phyloP scores from a whole-genome alignment of 2,888 invertebrate species.

The Cheilosia scutellata region DNA sequence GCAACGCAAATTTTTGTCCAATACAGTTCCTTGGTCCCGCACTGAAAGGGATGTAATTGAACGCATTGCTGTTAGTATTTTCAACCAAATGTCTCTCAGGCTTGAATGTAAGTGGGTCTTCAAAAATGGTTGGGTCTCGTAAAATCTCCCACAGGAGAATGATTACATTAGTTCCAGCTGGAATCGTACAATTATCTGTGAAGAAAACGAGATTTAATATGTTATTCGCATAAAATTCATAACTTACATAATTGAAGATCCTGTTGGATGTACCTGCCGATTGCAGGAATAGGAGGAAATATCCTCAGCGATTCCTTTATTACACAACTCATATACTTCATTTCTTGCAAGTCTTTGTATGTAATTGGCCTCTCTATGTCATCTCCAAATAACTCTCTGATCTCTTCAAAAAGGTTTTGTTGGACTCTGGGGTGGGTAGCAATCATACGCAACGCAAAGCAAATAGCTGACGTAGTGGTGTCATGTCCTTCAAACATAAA shows the following conservation, averaged over 20 bases:
- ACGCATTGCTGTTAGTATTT: slow-evolving; percentile 78
- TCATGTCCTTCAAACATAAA: slow-evolving; percentile 88
- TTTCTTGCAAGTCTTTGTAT: slow-evolving; percentile 78
- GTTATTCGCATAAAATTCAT: slow-evolving; percentile 78
- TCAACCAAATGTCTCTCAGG: slow-evolving; percentile 84
- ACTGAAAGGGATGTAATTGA: slow-evolving; percentile 82
- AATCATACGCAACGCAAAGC: slow-evolving; percentile 81
- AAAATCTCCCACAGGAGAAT: slow-evolving; percentile 81
- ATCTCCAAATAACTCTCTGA: slow-evolving; percentile 78
- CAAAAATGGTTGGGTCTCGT: slow-evolving; percentile 79
- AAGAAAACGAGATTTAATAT: slow-evolving; percentile 34
- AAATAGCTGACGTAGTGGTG: slow-evolving; percentile 82
- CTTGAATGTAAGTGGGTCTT: slow-evolving; percentile 79
- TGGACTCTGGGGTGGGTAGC: slow-evolving; percentile 81
- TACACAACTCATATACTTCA: slow-evolving; percentile 86
- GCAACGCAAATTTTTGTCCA: slow-evolving; percentile 81
- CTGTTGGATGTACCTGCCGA: slow-evolving; percentile 86
- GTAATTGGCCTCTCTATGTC: slow-evolving; percentile 77
- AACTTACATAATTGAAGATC: slow-evolving; percentile 85
- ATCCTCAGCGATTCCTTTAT: slow-evolving; percentile 88
- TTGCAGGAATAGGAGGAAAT: slow-evolving; percentile 88
- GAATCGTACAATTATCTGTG: slow-evolving; percentile 77
- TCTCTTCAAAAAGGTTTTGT: slow-evolving; percentile 80
- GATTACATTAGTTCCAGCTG: slow-evolving; percentile 80
- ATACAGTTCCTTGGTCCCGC: slow-evolving; percentile 85